Evolutionary conservation across 2,797 vertebrate species (phyloP), one percentile per base, ranked within the genome.

Genomic region (Tapirus indicus): DNA sequence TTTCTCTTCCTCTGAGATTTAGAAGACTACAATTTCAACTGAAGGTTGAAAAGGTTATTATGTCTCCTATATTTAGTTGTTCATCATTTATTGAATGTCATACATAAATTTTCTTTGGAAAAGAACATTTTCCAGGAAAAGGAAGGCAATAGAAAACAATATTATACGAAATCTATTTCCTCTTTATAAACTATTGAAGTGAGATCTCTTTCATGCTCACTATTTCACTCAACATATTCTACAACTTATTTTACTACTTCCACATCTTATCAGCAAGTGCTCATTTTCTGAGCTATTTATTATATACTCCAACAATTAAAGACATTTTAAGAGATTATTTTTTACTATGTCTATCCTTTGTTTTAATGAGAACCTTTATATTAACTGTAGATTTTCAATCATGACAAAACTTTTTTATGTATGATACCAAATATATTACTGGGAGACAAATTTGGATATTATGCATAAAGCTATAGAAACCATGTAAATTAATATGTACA

Each of bases 1-100:
- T 47, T 92, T 94, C 12, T 47, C 47, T 78, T 90, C 14, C 38
- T 78, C 35, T 72, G 69, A 87, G 35, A 87, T 35, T 92, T 90
- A 78, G 32, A 96, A 86, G 85, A 68, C 64, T 90, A 35, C 6
- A 41, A 77, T 87, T 93, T 79, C 68, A 94, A 54, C 9, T 78
- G 41, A 95, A 94, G 27, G 8, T 72, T 92, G 74, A 78, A 72
- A 90, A 71, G 27, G 8, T 29, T 82, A 88, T 95, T 95, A 35
- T 21, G 12, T 21, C 16, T 62, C 18, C 23, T 47, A 38, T 66
- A 56, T 80, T 47, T 32, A 75, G 20, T 95, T 77, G 5, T 72
- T 87, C 12, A 66, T 87, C 35, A 86, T 29, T 89, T 96, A 93
- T 27, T 92, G 72, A 85, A 88, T 85, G 47, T 56, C 49, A 84